Conservation (phyloP, 2,888 invertebrate genomes). For the Silvanus unidentatus region DNA sequence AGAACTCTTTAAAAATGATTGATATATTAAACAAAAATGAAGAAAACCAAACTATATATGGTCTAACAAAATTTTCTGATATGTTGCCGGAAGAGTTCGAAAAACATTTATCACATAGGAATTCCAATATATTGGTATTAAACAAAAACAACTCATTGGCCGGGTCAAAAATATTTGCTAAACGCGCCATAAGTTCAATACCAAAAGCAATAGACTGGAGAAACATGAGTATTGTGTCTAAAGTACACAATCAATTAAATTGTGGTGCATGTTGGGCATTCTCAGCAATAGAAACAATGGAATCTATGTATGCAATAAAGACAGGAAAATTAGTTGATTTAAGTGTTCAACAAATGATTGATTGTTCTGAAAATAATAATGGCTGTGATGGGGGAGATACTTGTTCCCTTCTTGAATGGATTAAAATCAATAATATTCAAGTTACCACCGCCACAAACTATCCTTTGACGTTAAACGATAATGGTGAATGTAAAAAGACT, state of each 20-base stretch:
- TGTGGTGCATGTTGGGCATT: conserved; percentile 89
- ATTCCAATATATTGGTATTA: background rate
- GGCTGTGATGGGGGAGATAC: conserved; percentile 80
- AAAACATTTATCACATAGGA: conserved; percentile 12
- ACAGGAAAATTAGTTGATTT: conserved; percentile 55
- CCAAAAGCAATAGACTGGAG: conserved; percentile 42
- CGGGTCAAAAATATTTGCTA: conserved; percentile 9
- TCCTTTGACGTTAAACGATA: conserved; percentile 55
- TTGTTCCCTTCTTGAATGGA: conserved; percentile 71
- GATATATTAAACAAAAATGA: conserved; percentile 45
- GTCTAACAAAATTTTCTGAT: conserved; percentile 57
- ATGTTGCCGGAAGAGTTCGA: conserved; percentile 55
- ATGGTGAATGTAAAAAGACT: conserved; percentile 47
- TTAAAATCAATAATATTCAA: conserved; percentile 52
- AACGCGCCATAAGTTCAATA: conserved; percentile 13
- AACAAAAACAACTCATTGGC: too few relatives aligned
- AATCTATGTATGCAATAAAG: conserved; percentile 69
- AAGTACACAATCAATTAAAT: conserved; percentile 63
- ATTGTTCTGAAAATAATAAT: conserved; percentile 69
- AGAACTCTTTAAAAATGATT: conserved; percentile 49
- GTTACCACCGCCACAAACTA: conserved; percentile 57
- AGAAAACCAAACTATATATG: conserved; percentile 50
- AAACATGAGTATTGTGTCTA: conserved; percentile 59
- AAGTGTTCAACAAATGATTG: conserved; percentile 76
- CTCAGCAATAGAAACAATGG: conserved; percentile 67